A percentile compares a stretch with the other conserved stretches of the same genome.
These are phyloP conservation scores for Meriones psammophilus DNA, from an alignment of 2,797 vertebrate species.

Conservation along the genomic window DNA sequence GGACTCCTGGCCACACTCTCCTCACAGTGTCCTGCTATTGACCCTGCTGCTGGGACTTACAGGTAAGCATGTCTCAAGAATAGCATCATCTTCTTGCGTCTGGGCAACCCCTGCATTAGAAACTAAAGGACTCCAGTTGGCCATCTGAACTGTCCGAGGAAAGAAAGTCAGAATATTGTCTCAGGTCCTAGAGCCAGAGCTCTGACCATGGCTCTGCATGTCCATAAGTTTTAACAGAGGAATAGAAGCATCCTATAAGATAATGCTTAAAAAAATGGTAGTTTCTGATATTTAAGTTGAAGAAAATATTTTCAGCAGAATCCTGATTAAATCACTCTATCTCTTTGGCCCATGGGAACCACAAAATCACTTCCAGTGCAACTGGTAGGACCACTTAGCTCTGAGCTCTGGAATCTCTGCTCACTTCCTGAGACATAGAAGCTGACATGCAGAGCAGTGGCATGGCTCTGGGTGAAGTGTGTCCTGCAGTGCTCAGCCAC, in stretches of 20 bases:
- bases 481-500: neutral
- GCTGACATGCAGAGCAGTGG: neutral
- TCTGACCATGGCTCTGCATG: neutral
- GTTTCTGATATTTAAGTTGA: neutral
- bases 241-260: neutral
- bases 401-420: accelerated
- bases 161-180: too few species aligned
- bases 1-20: neutral
- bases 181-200: neutral
- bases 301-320: neutral
- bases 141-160: accelerated
- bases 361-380: neutral
- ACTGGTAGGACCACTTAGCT: too few species aligned
- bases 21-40: neutral
- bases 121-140: neutral
- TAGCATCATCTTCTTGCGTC: too few species aligned
- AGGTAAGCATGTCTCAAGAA: neutral
- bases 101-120: neutral
- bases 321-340: neutral
- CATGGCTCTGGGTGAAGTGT: neutral
- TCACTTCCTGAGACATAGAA: neutral
- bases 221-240: neutral
- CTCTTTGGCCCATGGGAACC: too few species aligned
- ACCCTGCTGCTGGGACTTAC: neutral
- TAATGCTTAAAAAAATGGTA: neutral